Evolutionary conservation across 2,113 vertebrate genomes (phyloP).

Genomic region (Muscicapa adusta): DNA sequence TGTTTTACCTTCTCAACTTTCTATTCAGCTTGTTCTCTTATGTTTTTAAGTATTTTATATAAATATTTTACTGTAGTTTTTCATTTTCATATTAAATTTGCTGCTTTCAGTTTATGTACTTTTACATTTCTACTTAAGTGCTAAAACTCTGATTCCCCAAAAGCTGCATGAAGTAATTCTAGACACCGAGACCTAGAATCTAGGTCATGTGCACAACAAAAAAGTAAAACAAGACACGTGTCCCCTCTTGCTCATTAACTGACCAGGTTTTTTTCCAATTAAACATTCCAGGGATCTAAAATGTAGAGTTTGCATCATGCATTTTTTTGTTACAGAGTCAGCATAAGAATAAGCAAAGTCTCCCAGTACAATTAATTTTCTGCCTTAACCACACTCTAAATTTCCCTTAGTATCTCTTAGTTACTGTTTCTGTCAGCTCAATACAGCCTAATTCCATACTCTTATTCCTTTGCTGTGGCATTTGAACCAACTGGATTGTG

Average conservation of each 20-base stretch:
- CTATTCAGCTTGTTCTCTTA: not conserved
- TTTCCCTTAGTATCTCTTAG: not conserved
- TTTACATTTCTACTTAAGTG: not conserved
- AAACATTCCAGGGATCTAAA: not conserved
- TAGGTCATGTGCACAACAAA: not conserved
- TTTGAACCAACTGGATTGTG: not conserved
- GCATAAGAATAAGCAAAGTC: not conserved
- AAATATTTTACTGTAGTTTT: not conserved
- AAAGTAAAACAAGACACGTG: not conserved
- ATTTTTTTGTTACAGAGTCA: slow-evolving; percentile 5
- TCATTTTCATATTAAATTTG: not conserved
- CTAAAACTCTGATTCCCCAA: not conserved
- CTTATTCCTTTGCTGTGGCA: not conserved
- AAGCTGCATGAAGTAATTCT: not conserved
- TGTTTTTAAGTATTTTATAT: not conserved
- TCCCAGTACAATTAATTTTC: not conserved
- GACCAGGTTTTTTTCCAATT: not conserved
- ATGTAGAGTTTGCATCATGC: not conserved
- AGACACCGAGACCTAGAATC: not conserved
- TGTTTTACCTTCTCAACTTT: not conserved
- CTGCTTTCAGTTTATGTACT: not conserved
- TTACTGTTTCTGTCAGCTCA: not conserved
- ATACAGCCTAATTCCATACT: not conserved
- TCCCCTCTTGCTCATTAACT: not conserved
- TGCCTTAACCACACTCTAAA: not conserved